A percentile compares a stretch with the other conserved stretches of the same genome.
Evolutionary conservation across 2,797 vertebrate species (phyloP).

Genomic region (Malacoctenus gilli): DNA sequence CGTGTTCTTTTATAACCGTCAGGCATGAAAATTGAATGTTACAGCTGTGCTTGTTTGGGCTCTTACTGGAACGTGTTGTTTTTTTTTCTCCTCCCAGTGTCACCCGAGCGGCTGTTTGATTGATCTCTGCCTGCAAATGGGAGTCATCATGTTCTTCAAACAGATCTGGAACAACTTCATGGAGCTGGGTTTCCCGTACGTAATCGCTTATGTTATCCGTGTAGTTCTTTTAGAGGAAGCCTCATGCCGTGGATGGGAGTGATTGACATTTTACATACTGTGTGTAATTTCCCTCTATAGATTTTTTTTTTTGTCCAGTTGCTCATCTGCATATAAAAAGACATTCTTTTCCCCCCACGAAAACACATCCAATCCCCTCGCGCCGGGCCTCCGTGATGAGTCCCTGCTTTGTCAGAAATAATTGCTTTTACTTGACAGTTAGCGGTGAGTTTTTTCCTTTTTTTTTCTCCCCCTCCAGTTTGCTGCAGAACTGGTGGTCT

Average conservation of each 20-base stretch:
- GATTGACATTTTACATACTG: slow-evolving; percentile 29
- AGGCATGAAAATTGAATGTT: slow-evolving; percentile 42
- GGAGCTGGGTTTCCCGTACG: slow-evolving; percentile 89
- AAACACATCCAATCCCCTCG: slow-evolving; percentile 44
- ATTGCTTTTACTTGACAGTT: slow-evolving; percentile 63
- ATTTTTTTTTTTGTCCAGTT: slow-evolving; percentile 18
- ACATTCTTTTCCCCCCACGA: slow-evolving; percentile 38
- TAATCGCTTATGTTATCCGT: slow-evolving; percentile 18
- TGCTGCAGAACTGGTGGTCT: slow-evolving; percentile 99
- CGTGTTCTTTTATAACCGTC: slow-evolving; percentile 25
- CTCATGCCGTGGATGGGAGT: slow-evolving; percentile 11
- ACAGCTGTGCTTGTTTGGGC: slow-evolving; percentile 20
- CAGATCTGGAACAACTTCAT: slow-evolving; percentile 99
- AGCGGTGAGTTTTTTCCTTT: too few species aligned
- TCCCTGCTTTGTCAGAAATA: slow-evolving; percentile 59
- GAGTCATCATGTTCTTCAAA: slow-evolving; percentile 99
- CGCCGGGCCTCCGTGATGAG: slow-evolving; percentile 16
- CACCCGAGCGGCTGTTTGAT: slow-evolving; percentile 98
- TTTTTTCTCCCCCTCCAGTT: slow-evolving; percentile 72
- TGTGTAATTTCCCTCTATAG: slow-evolving; percentile 4
- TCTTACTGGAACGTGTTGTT: not conserved
- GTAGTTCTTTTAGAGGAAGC: not conserved
- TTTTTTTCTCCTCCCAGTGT: slow-evolving; percentile 83
- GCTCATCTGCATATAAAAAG: slow-evolving; percentile 52
- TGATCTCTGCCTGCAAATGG: slow-evolving; percentile 98